These are phyloP conservation scores for Lepidochitona cinerea DNA, from an alignment of 2,888 invertebrate species.

Conservation along the genomic window DNA sequence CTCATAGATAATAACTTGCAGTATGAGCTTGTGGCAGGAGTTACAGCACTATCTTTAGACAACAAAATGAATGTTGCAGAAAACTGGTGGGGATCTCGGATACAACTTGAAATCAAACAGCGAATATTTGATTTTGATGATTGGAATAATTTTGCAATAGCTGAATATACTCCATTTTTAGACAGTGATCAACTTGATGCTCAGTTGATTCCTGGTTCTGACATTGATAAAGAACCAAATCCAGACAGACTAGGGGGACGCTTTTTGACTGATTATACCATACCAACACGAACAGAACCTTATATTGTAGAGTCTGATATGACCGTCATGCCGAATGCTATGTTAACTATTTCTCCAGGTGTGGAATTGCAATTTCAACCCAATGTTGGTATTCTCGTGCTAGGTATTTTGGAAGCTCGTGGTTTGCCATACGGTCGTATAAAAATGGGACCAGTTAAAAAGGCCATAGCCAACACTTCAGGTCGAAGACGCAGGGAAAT, in stretches of 20 bases:
- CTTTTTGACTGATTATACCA: slow-evolving; percentile 74
- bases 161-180: slow-evolving; percentile 90
- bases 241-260: slow-evolving; percentile 71
- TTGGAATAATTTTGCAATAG: slow-evolving; percentile 98
- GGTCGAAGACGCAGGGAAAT: neutral
- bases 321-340: slow-evolving; percentile 95
- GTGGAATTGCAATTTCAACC: slow-evolving; percentile 94
- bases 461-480: neutral
- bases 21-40: slow-evolving; percentile 92
- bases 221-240: slow-evolving; percentile 45
- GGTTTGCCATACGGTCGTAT: slow-evolving; percentile 75
- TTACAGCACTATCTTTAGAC: slow-evolving; percentile 85
- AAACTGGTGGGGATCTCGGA: slow-evolving; percentile 96
- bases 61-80: slow-evolving; percentile 89
- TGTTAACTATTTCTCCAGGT: slow-evolving; percentile 88
- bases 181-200: slow-evolving; percentile 73
- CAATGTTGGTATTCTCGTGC: slow-evolving; percentile 94
- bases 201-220: slow-evolving; percentile 44
- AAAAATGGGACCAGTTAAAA: slow-evolving; percentile 35
- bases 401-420: slow-evolving; percentile 89
- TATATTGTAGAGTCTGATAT: slow-evolving; percentile 84
- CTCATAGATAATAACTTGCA: slow-evolving; percentile 80
- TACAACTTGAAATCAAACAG: slow-evolving; percentile 81
- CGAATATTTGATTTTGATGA: slow-evolving; percentile 98
- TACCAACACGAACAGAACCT: slow-evolving; percentile 48